Conservation (phyloP, 2,888 invertebrate species). For the Rhamnusium bicolor region DNA sequence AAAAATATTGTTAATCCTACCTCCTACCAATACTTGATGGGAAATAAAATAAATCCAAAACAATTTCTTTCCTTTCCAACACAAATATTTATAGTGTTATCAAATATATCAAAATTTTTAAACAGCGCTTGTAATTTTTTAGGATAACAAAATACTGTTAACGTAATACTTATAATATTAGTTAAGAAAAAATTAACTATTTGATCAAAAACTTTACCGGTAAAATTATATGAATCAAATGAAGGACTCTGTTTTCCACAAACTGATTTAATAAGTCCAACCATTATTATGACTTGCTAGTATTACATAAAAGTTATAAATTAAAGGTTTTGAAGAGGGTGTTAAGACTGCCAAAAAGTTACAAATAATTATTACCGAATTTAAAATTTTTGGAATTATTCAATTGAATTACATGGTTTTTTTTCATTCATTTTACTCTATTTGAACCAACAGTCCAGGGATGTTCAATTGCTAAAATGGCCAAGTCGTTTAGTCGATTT, state of each 20-base stretch:
- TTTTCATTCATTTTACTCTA: neutral
- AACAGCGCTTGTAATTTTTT: neutral
- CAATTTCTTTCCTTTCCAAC: neutral
- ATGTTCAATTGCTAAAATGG: no score
- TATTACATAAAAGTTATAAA: neutral
- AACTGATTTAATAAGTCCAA: neutral
- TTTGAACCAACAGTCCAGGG: no score
- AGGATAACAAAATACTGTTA: conserved; percentile 16
- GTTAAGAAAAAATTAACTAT: conserved; percentile 3
- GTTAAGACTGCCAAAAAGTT: conserved; percentile 5
- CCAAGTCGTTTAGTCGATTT: no score
- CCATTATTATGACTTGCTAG: neutral
- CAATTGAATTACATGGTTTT: neutral
- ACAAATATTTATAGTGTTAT: neutral
- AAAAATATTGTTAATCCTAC: neutral
- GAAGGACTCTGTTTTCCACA: conserved; percentile 6
- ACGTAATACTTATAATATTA: neutral
- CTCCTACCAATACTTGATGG: no score
- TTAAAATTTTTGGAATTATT: neutral
- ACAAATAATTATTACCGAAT: neutral
- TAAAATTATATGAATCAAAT: neutral
- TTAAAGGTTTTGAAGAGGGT: neutral
- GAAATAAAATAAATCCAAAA: neutral
- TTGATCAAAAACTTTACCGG: neutral
- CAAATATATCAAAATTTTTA: neutral